A percentile compares a stretch with the other conserved stretches of the same genome.
Evolutionary conservation across 2,113 vertebrate species (phyloP).

Genomic region (Ceuthmochares aereus): DNA sequence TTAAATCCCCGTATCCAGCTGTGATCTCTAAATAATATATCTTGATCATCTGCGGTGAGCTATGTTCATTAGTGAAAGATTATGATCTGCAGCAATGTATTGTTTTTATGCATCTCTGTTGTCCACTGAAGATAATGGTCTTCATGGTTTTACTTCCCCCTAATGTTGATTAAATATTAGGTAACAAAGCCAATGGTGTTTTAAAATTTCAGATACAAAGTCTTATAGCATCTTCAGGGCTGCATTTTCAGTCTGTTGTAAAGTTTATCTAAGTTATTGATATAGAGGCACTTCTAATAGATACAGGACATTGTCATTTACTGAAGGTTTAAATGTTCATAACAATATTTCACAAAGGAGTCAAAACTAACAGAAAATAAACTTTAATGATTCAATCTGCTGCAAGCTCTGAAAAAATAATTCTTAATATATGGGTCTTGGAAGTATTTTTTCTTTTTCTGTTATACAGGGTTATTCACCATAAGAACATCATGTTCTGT

Average conservation of each 20-base stretch:
- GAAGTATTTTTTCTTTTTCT: neutral
- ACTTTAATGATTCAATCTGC: neutral
- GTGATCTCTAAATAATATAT: neutral
- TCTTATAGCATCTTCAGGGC: neutral
- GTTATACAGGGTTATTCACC: neutral
- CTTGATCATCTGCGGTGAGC: neutral
- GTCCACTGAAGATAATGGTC: neutral
- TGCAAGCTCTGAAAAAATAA: neutral
- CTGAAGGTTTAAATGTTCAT: neutral
- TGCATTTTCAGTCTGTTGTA: neutral
- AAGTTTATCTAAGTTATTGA: neutral
- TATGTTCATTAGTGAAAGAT: neutral
- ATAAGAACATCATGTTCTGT: neutral
- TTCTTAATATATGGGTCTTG: neutral
- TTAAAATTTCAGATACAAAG: neutral
- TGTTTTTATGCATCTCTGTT: neutral
- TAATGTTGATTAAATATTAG: neutral
- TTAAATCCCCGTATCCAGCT: neutral
- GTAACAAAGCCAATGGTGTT: neutral
- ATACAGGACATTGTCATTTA: neutral
- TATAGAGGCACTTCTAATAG: neutral
- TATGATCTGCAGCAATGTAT: neutral
- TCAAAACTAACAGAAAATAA: slow-evolving; percentile 11
- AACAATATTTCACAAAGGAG: neutral
- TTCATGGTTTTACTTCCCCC: neutral